Conservation (phyloP, 2,797 vertebrate genomes). For the Sebastes miniatus region DNA sequence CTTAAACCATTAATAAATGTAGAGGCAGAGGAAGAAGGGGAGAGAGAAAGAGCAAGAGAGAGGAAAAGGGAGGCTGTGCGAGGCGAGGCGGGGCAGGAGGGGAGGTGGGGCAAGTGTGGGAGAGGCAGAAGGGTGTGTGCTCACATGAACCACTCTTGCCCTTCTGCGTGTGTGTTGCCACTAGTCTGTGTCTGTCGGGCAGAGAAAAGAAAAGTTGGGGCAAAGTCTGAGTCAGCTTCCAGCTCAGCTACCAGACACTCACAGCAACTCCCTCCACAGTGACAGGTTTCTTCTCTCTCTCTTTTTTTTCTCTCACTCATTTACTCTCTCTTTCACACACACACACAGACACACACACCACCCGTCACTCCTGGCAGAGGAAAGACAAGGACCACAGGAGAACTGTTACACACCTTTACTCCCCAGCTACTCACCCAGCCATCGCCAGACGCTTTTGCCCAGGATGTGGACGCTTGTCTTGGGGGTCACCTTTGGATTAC, state of each 20-base stretch:
- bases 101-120: slow-evolving; percentile 70
- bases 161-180: slow-evolving; percentile 62
- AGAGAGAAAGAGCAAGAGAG: slow-evolving; percentile 34
- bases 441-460: slow-evolving; percentile 41
- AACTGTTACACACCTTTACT: slow-evolving; percentile 66
- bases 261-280: slow-evolving; percentile 48
- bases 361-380: slow-evolving; percentile 66
- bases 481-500: slow-evolving; percentile 78
- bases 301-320: slow-evolving; percentile 23
- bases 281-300: slow-evolving; percentile 37
- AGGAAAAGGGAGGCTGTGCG: slow-evolving; percentile 25
- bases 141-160: slow-evolving; percentile 76
- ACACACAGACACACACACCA: slow-evolving; percentile 3
- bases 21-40: slow-evolving; percentile 7
- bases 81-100: slow-evolving; percentile 52
- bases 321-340: not conserved
- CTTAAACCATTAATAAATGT: slow-evolving; percentile 33
- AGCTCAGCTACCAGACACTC: slow-evolving; percentile 55
- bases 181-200: slow-evolving; percentile 61
- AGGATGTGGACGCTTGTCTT: slow-evolving; percentile 79
- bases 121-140: slow-evolving; percentile 82
- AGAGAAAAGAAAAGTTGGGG: slow-evolving; percentile 75
- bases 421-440: slow-evolving; percentile 57
- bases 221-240: slow-evolving; percentile 71
- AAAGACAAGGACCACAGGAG: slow-evolving; percentile 68